These are phyloP conservation scores for Barnardius zonarius DNA, from an alignment of 2,113 vertebrate species.

Conservation along the genomic window DNA sequence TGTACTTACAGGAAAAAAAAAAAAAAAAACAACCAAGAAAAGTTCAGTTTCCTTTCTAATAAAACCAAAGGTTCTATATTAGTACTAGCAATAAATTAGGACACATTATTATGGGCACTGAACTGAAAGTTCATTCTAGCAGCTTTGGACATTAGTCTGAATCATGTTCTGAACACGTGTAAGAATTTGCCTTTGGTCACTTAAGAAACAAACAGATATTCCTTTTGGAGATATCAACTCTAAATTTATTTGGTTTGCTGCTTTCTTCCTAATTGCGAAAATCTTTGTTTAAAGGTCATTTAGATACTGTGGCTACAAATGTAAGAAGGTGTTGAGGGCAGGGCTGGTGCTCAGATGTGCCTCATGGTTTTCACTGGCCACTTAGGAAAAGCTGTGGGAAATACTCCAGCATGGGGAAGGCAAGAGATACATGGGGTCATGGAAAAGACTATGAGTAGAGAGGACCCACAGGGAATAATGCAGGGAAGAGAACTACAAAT, in stretches of 20 bases:
- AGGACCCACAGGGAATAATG: neutral
- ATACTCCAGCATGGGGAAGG: neutral
- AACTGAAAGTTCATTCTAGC: neutral
- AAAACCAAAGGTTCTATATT: neutral
- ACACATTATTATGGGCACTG: neutral
- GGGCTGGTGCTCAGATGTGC: neutral
- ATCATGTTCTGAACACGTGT: neutral
- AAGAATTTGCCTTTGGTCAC: slow-evolving; percentile 17
- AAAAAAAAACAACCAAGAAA: neutral
- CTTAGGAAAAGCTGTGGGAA: neutral
- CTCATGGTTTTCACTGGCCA: neutral
- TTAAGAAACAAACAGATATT: slow-evolving; percentile 21
- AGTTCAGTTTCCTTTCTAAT: neutral
- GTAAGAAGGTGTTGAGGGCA: neutral
- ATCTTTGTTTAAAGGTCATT: neutral
- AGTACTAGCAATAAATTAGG: neutral
- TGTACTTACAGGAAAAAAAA: neutral
- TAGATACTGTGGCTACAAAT: neutral
- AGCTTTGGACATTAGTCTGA: neutral
- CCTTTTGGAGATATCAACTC: neutral
- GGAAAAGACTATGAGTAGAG: neutral
- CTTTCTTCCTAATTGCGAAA: neutral
- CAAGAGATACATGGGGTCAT: neutral
- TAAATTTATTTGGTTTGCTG: neutral
- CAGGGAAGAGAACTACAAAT: neutral